Evolutionary conservation across 2,888 invertebrate species (phyloP), one percentile per base, ranked within the genome.

Genomic region (Athripsodes cinereus): DNA sequence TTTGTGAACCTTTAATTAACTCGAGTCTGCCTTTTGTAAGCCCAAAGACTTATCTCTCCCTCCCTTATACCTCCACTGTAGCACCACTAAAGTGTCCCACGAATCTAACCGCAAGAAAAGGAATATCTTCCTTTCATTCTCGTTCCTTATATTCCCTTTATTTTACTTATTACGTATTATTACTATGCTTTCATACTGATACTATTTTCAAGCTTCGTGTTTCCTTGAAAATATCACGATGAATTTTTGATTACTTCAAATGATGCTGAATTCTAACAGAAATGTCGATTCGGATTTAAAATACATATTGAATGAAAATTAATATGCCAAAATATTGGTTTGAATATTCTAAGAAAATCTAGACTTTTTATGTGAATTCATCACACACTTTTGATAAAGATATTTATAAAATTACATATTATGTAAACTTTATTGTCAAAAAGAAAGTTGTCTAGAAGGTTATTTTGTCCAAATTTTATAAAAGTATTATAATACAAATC

Each of bases 11-110:
- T 62, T 64, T 64, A 64, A 64, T 64, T 64, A 64, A 64, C 64
- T 62, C 64, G 54, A 60, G 60, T 58, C 53, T 56, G 50, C 55
- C 62, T 60, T 62, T 62, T 64, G 64, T 64, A 64, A 64, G 64
- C 62, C 55, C 22, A 48, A 50, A 52, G 62, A 64, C 60, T 63
- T 63, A 62, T 59, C 63, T 59, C 40, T 52, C 50, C 20, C 51
- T n/a, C 57, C 47, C 44, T 8, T 3, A 5, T 13, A n/a, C 34
- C 58, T 50, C 22, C 51, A 40, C 40, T 31, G 10, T 26, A 26
- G 26, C 40, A 13, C 13, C 5, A 13, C 40, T 40, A 40, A 55
- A 49, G 49, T 55, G 55, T 55, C 55, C 31, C 20, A 16, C 19
- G 20, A 52, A 52, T 52, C 34, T 50, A 22, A 50, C 50, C 50